phyloP scores from a whole-genome alignment of 2,888 invertebrate genomes.

The Oscheius sp. region DNA sequence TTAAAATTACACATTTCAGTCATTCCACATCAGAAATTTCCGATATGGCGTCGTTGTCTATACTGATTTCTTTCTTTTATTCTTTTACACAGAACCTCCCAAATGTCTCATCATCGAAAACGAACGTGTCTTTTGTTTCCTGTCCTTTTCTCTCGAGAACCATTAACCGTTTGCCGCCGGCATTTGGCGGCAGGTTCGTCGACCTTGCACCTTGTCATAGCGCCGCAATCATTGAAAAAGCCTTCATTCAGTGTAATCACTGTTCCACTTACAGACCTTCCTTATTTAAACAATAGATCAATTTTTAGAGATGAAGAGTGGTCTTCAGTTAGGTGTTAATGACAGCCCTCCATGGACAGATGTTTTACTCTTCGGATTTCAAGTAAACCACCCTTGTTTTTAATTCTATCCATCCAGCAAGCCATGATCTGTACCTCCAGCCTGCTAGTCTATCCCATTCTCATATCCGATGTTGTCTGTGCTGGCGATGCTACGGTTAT shows the following conservation, averaged over 20 bases:
- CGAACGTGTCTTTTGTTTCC: no score
- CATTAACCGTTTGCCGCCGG: constrained; percentile 9
- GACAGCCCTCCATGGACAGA: constrained; percentile 13
- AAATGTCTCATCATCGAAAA: no score
- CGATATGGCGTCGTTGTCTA: no score
- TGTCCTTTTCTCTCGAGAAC: no score
- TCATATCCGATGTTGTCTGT: constrained; percentile 58
- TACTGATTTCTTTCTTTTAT: no score
- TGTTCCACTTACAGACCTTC: not conserved
- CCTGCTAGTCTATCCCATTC: constrained; percentile 60
- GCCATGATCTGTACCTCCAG: constrained; percentile 64
- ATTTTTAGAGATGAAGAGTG: not conserved
- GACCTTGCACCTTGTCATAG: constrained; percentile 14
- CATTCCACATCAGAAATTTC: no score
- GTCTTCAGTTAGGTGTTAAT: constrained; percentile 24
- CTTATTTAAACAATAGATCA: no score
- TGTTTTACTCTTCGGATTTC: constrained; percentile 22
- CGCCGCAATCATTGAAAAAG: not conserved
- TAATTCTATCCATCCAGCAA: constrained; percentile 46
- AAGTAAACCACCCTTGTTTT: constrained; percentile 11
- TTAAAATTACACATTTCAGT: no score
- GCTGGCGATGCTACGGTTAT: constrained; percentile 57
- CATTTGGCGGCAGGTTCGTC: constrained; percentile 17
- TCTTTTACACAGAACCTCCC: no score
- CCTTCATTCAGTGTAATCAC: not conserved